Evolutionary conservation across 2,888 invertebrate species (phyloP).

Genomic region (Sialis fuliginosa): DNA sequence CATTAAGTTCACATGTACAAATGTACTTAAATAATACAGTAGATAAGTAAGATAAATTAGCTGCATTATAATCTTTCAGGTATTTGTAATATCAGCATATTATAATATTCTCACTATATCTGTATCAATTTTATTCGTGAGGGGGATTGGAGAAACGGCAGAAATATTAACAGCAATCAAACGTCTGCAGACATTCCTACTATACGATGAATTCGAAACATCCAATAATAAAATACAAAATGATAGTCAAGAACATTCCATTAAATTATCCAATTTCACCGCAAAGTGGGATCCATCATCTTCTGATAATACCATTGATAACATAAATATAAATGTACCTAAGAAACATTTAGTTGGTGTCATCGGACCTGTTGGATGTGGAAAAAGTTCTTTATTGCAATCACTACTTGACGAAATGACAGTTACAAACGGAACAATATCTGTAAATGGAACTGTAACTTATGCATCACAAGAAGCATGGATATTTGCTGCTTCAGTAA

Average conservation of each 20-base stretch:
- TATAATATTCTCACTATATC: too few relatives aligned
- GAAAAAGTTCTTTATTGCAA: constrained; percentile 50
- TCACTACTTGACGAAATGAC: constrained; percentile 43
- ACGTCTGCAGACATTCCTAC: constrained; percentile 23
- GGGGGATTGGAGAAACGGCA: constrained; percentile 28
- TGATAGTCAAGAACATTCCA: background rate
- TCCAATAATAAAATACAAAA: background rate
- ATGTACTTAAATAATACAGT: too few relatives aligned
- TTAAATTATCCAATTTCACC: constrained; percentile 16
- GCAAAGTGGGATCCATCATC: constrained; percentile 21
- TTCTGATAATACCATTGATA: constrained; percentile 19
- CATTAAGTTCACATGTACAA: too few relatives aligned
- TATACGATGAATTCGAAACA: constrained; percentile 19
- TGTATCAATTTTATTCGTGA: constrained; percentile 24
- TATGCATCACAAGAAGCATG: constrained; percentile 78
- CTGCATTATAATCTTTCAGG: too few relatives aligned
- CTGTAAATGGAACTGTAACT: constrained; percentile 42
- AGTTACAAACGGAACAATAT: constrained; percentile 37
- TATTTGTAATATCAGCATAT: too few relatives aligned
- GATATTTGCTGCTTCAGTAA: constrained; percentile 58
- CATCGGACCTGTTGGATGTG: constrained; percentile 40
- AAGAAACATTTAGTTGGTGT: constrained; percentile 27
- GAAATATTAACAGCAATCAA: constrained; percentile 28
- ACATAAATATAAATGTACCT: constrained; percentile 17
- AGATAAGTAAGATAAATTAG: too few relatives aligned